These are phyloP conservation scores for Opisthocomus hoazin DNA, from an alignment of 2,113 vertebrate genomes.

Conservation along the genomic window DNA sequence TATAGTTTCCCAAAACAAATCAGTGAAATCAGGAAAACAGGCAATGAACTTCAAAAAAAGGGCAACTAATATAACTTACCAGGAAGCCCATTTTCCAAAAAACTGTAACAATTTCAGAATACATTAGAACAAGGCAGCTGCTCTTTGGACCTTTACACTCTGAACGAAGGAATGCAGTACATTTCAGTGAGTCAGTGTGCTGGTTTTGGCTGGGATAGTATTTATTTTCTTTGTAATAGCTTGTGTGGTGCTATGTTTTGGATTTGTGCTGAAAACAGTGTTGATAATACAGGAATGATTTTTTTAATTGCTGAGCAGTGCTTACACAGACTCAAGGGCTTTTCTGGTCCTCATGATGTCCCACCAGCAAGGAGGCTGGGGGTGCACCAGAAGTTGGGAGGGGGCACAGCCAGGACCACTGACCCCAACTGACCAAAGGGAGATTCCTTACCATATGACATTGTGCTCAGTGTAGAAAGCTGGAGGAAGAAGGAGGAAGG, in stretches of 20 bases:
- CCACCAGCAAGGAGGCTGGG: rapidly evolving
- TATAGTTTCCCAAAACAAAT: neutral
- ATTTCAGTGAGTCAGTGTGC: neutral
- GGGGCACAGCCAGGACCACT: neutral
- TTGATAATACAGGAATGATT: neutral
- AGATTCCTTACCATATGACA: rapidly evolving
- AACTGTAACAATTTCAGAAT: neutral
- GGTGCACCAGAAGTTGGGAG: neutral
- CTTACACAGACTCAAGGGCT: neutral
- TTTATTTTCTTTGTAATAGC: neutral
- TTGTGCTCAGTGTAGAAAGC: neutral
- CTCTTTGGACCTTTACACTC: neutral
- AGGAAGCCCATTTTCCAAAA: neutral
- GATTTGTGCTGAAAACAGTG: neutral
- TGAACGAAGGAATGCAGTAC: neutral
- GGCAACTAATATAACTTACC: neutral
- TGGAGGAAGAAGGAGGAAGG: neutral
- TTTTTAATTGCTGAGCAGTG: neutral
- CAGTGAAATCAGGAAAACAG: neutral
- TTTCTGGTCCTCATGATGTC: neutral
- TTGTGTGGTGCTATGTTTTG: neutral
- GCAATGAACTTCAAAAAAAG: neutral
- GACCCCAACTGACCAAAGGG: neutral
- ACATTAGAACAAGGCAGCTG: neutral
- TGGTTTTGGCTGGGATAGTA: neutral